Evolutionary conservation across 1,140 invertebrate genomes (phyloP), one percentile per base, ranked within the genome.

Genomic region (Choristoneura fumiferana): DNA sequence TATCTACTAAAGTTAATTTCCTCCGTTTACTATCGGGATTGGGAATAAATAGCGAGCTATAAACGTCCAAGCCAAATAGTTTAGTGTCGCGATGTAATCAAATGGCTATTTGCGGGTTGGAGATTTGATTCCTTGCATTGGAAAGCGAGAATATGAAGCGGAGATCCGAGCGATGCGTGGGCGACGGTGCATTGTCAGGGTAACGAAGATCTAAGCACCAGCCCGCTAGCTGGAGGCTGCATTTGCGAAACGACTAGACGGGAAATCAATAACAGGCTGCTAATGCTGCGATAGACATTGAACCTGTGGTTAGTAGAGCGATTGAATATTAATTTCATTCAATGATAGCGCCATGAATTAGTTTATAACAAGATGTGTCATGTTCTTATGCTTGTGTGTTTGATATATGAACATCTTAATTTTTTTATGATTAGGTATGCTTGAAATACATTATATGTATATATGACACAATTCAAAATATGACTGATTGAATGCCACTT

Each of bases 91-190:
- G 43, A 49, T 49, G 43, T 49, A 49, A 33, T 49, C 18, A 49
- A 33, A 33, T 8, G 43, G 43, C 43, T 49, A 49, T 49, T 49
- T 29, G 43, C 12, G 22, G 22, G 22, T 29, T 29, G 22, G 43
- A 18, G 40, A 49, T 49, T 49, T 49, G 43, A 49, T 49, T 49
- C 43, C 43, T 49, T 33, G 43, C 43, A 22, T 49, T 49, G 43
- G 43, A 49, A 49, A 49, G 43, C 18, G 22, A 17, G 43, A 49
- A 49, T 49, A 49, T 49, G 43, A 49, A 22, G 22, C 43, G 18
- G 22, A 22, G 43, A 17, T n/a, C n/a, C 22, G 43, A 49, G 43
- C 43, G 43, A 17, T 18, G 43, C n/a, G 43, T 49, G 43, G 43
- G 43, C 43, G 43, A 14, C 3, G 15, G 40, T n/a, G 43, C 43